Conservation (phyloP, 2,888 invertebrate species). For the Drosophila testacea region DNA sequence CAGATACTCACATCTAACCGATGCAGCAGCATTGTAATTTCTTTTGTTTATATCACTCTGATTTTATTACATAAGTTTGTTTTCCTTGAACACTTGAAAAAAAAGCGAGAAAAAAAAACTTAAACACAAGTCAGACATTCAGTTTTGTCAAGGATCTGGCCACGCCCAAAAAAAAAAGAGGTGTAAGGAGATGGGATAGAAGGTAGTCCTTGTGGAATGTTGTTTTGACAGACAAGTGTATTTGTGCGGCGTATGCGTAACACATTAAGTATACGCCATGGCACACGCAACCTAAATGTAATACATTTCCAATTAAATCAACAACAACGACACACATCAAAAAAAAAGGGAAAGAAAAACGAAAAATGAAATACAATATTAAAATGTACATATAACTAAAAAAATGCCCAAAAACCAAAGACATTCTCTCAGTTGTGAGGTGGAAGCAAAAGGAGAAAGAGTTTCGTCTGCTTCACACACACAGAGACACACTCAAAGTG, state of each 20-base stretch:
- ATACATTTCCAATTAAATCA: constrained; percentile 41
- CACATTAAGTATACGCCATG: constrained; percentile 64
- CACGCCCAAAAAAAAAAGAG: constrained; percentile 43
- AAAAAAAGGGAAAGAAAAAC: background rate
- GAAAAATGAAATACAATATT: constrained; percentile 2
- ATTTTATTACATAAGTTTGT: background rate
- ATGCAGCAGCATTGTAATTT: constrained; percentile 30
- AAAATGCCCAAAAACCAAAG: constrained; percentile 2
- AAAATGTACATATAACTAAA: background rate
- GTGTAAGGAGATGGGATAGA: background rate
- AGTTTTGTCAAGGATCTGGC: constrained; percentile 35
- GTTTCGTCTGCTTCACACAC: constrained; percentile 20
- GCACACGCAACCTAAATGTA: constrained; percentile 21
- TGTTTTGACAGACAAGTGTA: constrained; percentile 7
- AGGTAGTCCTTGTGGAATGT: background rate
- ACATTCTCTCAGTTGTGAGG: background rate
- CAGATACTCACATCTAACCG: constrained; percentile 40
- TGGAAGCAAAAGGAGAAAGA: background rate
- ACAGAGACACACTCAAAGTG: constrained; percentile 1
- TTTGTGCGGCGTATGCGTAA: constrained; percentile 57
- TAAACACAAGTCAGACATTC: constrained; percentile 27
- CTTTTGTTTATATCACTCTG: background rate
- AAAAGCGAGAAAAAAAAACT: constrained; percentile 9
- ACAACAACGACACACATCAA: constrained; percentile 8
- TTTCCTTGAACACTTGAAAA: constrained; percentile 3